phyloP scores from a whole-genome alignment of 2,888 invertebrate genomes.

The Acleris literana region DNA sequence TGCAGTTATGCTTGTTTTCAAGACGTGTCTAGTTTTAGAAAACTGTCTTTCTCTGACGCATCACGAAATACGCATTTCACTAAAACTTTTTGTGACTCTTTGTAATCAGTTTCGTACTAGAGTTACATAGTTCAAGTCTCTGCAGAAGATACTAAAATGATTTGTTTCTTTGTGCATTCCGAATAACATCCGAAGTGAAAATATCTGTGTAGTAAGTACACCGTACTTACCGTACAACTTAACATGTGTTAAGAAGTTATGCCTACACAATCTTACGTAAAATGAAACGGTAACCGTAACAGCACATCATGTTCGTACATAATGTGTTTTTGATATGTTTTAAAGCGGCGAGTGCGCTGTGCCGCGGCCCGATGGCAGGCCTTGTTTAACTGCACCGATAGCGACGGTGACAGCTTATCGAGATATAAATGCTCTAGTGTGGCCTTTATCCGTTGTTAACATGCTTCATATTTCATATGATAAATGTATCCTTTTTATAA shows the following conservation, averaged over 20 bases:
- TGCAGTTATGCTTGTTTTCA: no score
- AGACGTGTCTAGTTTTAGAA: no score
- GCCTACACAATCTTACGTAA: constrained; percentile 25
- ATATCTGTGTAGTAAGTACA: no score
- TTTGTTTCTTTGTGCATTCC: no score
- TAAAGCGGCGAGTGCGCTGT: constrained; percentile 17
- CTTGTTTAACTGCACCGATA: constrained; percentile 17
- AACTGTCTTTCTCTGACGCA: no score
- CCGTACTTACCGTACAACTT: not conserved
- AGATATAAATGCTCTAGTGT: constrained; percentile 14
- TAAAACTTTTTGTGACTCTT: no score
- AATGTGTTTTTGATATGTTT: constrained; percentile 36
- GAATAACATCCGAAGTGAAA: no score
- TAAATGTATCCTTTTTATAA: not conserved
- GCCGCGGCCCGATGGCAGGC: constrained; percentile 12
- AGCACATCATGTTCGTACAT: constrained; percentile 16
- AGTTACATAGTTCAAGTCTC: no score
- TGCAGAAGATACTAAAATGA: no score
- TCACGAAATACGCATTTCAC: no score
- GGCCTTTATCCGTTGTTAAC: constrained; percentile 14
- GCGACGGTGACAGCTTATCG: constrained; percentile 19
- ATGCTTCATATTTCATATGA: not conserved
- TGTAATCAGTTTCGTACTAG: no score
- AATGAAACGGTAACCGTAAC: constrained; percentile 29
- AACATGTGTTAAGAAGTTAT: constrained; percentile 16